phyloP scores from a whole-genome alignment of 2,113 vertebrate genomes.

The Larimichthys crocea region DNA sequence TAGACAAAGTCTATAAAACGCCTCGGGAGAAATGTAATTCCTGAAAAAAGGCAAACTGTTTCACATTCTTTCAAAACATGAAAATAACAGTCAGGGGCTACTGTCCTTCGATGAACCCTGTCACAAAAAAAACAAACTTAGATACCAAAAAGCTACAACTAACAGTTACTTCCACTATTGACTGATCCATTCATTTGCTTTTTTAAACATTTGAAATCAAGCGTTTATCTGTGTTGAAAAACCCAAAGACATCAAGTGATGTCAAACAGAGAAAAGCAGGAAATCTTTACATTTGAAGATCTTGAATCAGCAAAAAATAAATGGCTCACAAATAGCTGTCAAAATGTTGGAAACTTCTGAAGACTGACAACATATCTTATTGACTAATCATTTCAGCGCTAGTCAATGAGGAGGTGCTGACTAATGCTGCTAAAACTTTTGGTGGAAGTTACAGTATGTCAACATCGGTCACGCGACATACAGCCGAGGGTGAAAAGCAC shows the following conservation, averaged over 20 bases:
- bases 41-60: background rate
- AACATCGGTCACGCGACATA: no score
- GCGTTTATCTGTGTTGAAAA: background rate
- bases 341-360: background rate
- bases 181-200: background rate
- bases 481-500: no score
- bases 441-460: background rate
- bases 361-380: background rate
- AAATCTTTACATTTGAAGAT: background rate
- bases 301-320: background rate
- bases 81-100: background rate
- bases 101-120: background rate
- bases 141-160: background rate
- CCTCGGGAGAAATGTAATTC: background rate
- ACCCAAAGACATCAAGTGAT: background rate
- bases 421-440: background rate
- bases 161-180: background rate
- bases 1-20: background rate
- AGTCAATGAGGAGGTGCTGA: background rate
- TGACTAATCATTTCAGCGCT: background rate
- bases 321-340: background rate
- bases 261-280: background rate
- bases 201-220: no score
- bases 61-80: conserved; percentile 19
- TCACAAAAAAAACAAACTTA: no score